phyloP scores from a whole-genome alignment of 1,140 invertebrate species.

The Danaus plexippus region DNA sequence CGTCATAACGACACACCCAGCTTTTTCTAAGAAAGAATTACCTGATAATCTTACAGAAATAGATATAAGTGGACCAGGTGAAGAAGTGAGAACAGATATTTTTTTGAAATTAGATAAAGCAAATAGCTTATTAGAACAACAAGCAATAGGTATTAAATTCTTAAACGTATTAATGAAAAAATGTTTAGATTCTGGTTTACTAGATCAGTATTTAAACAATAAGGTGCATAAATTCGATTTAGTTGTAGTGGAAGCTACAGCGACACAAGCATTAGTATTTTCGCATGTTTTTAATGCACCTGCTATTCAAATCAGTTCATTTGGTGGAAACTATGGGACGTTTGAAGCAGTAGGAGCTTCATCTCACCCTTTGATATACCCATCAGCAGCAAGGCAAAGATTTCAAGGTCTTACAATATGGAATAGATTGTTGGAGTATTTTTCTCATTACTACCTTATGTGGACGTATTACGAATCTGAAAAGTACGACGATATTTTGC shows the following conservation, averaged over 20 bases:
- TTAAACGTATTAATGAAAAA: too few relatives aligned
- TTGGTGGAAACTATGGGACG: conserved; percentile 15
- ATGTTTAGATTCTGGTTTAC: too few relatives aligned
- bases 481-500: too few relatives aligned
- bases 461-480: too few relatives aligned
- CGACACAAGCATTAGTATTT: conserved; percentile 27
- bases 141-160: too few relatives aligned
- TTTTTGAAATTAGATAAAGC: conserved; percentile 34
- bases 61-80: conserved; percentile 3
- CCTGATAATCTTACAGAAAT: conserved; percentile 18
- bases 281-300: conserved; percentile 46
- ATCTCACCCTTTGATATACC: conserved; percentile 52
- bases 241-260: conserved; percentile 32
- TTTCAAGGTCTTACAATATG: conserved; percentile 18
- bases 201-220: too few relatives aligned
- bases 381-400: conserved; percentile 30
- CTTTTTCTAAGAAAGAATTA: conserved; percentile 6
- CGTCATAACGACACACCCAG: conserved; percentile 13
- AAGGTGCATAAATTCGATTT: conserved; percentile 30
- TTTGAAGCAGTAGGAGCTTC: conserved; percentile 47
- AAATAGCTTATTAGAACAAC: too few relatives aligned
- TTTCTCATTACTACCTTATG: too few relatives aligned
- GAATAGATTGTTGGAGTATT: conserved; percentile 28
- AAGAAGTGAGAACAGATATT: conserved; percentile 23
- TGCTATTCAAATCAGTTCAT: conserved; percentile 43